phyloP scores from a whole-genome alignment of 2,888 invertebrate genomes.

The Lumbricus terrestris region DNA sequence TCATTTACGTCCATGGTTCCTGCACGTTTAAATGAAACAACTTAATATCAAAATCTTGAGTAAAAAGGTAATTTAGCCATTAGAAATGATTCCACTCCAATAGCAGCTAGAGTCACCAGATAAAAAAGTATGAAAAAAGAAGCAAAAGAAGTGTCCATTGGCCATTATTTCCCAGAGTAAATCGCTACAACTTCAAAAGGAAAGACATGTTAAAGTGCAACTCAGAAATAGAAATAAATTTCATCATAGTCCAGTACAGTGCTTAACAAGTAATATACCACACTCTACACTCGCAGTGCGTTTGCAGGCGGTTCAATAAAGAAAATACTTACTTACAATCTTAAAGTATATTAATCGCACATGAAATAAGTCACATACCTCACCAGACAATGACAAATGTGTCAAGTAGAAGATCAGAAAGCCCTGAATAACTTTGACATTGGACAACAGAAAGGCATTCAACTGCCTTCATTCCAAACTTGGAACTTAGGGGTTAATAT shows the following conservation, averaged over 20 bases:
- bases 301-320: too few species aligned
- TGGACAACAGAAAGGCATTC: not conserved
- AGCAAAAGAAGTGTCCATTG: too few species aligned
- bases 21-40: not conserved
- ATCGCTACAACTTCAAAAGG: not conserved
- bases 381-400: not conserved
- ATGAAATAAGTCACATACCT: not conserved
- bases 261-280: not conserved
- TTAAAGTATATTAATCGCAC: not conserved
- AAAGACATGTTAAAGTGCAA: not conserved
- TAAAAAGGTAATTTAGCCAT: not conserved
- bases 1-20: constrained; percentile 81
- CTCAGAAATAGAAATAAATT: not conserved
- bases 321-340: too few species aligned
- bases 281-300: too few species aligned
- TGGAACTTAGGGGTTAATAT: not conserved
- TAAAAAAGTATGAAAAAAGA: too few species aligned
- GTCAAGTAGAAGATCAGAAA: too few species aligned
- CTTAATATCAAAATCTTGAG: too few species aligned
- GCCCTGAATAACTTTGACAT: too few species aligned
- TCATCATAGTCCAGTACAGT: not conserved
- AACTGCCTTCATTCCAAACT: not conserved
- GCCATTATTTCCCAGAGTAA: not conserved
- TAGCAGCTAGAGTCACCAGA: too few species aligned
- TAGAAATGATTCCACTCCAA: not conserved